Base-by-base conservation (phyloP, 2,797 vertebrate genomes). In the Merluccius polli region DNA sequence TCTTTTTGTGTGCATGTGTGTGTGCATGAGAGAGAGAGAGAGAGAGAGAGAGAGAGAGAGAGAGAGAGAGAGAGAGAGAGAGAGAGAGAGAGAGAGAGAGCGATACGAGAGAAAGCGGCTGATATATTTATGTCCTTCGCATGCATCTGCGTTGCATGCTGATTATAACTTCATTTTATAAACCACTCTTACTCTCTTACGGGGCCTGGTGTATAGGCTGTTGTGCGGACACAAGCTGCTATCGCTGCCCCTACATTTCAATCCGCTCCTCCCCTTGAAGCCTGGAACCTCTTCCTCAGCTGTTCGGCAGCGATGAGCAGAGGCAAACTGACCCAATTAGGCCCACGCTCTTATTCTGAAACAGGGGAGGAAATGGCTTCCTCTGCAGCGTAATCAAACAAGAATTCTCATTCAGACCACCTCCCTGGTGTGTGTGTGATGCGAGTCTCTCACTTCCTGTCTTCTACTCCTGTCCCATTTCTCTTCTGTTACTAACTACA, bases 311-410 rank as follows among this genome's bases (percentile, higher is more conserved):
- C 48, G 78, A 80, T 77, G 81, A 84, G 71, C 65, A 77, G 81
- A 83, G 78, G 76, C 84, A 88, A 83, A 89, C 76, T 91, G 91
- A 91, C 89, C 91, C 85, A 87, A 80, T 92, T 89, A 87, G 75
- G 65, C 78, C 67, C 67, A 31, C 70, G 36, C 75, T 89, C 77
- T 83, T 69, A 84, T 77, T 85, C 77, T 81, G 48, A 85, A 82
- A 76, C 74, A 7, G 73, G 81, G 81, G 83, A 90, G 52, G 67
- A 69, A 89, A 86, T 82, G 89, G 79, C 83, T 90, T 89, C 75
- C 78, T 70, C 74, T 69, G 81, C 77, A 77, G 70, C 70, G 38
- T 79, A 86, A 89, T 91, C 85, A 88, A 87, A 90, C 86, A 79
- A 79, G 80, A 87, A 70, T 81, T 78, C 82, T 89, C 83, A 92